phyloP scores from a whole-genome alignment of 2,888 invertebrate genomes.

The Perithous albicinctus region DNA sequence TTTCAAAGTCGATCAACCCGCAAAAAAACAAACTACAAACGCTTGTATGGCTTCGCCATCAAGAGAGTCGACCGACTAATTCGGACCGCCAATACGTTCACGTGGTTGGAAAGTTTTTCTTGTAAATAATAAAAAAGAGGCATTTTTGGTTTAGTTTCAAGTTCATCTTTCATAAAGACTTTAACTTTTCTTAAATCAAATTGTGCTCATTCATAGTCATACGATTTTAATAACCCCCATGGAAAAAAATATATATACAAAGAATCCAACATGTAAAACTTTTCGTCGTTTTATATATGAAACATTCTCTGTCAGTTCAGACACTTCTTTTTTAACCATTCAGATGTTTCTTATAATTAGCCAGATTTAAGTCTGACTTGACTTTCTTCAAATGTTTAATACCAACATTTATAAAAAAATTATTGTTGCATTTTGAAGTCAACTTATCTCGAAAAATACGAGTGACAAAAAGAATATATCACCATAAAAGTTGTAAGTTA shows the following conservation, averaged over 20 bases:
- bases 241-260: slow-evolving; percentile 1
- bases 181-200: slow-evolving; percentile 72
- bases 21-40: slow-evolving; percentile 47
- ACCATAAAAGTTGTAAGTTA: too few species aligned
- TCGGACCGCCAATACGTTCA: slow-evolving; percentile 17
- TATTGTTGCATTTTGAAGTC: too few species aligned
- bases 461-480: too few species aligned
- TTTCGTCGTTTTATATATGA: background rate
- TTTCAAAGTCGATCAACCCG: slow-evolving; percentile 56
- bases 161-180: background rate
- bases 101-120: background rate
- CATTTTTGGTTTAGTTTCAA: background rate
- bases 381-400: too few species aligned
- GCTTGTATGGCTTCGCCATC: background rate
- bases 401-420: too few species aligned
- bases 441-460: too few species aligned
- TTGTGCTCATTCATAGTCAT: slow-evolving; percentile 73
- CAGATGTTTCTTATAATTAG: too few species aligned
- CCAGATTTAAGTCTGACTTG: too few species aligned
- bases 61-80: background rate
- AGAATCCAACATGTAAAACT: background rate
- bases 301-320: too few species aligned
- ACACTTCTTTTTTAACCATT: too few species aligned
- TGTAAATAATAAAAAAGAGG: background rate
- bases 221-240: background rate